Evolutionary conservation across 2,797 vertebrate species (phyloP).

Genomic region (Etheostoma nigrum): DNA sequence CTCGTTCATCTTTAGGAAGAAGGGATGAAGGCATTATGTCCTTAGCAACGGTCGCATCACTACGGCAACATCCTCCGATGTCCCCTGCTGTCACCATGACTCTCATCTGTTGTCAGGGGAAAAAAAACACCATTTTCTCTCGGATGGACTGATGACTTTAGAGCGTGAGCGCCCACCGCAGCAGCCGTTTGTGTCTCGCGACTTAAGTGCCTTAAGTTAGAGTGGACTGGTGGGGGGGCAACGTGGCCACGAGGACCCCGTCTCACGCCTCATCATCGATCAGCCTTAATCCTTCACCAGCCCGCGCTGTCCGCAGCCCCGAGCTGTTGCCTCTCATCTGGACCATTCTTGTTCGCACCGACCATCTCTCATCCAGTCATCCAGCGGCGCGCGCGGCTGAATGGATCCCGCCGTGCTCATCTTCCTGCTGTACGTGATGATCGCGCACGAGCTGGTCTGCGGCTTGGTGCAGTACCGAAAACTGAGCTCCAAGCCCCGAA

Average conservation of each 20-base stretch:
- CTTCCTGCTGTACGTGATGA: conserved; percentile 91
- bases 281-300: neutral
- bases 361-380: neutral
- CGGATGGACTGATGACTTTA: neutral
- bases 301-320: neutral
- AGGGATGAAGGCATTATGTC: conserved; percentile 73
- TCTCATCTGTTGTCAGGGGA: conserved; percentile 42
- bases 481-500: conserved; percentile 83
- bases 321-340: neutral
- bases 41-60: conserved; percentile 84
- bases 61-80: conserved; percentile 82
- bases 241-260: conserved; percentile 30
- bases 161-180: conserved; percentile 18
- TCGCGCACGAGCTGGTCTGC: conserved; percentile 91
- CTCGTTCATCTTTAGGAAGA: conserved; percentile 32
- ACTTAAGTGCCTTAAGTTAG: conserved; percentile 48
- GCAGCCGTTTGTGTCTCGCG: conserved; percentile 19
- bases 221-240: conserved; percentile 21
- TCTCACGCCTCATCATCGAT: neutral
- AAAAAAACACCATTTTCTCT: neutral
- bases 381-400: conserved; percentile 42
- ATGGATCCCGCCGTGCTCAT: conserved; percentile 93
- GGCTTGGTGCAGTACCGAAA: conserved; percentile 91
- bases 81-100: conserved; percentile 54
- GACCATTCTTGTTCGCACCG: neutral